Evolutionary conservation across 2,113 vertebrate species (phyloP), one percentile per base, ranked within the genome.

Genomic region (Serinus canaria): DNA sequence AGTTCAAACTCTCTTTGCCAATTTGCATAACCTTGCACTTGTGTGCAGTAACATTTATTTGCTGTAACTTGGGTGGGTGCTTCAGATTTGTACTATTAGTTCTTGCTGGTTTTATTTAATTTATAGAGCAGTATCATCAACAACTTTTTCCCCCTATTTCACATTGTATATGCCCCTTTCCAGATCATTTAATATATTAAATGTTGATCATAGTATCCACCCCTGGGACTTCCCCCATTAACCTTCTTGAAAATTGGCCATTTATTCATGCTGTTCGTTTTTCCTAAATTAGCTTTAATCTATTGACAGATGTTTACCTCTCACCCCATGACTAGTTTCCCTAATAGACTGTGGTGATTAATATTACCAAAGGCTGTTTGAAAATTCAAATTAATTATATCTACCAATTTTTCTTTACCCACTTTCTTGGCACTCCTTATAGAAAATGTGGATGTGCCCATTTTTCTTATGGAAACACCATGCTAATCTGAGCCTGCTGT

Each of bases 301-400:
- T 95, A 87, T 95, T 96, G 96, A 96, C 93, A 95, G 95, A 96
- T 96, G 96, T 96, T 96, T 97, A 96, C 96, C 90, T 92, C 94
- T 97, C 92, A 93, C 90, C 96, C 88, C 92, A 87, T 92, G 95
- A 93, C 92, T 94, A 81, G 83, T 92, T 97, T 89, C 86, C 86
- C 66, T 97, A 96, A 96, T 96, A 97, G 90, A 75, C 90, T 92
- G 83, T 5, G 2, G 88, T 93, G 90, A 96, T 96, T 92, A 96
- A 95, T 96, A 96, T 93, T 95, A 96, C 88, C 88, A 78, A 96
- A 87, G 83, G 44, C 83, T 89, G 70, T 66, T 87, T 90, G 93
- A 94, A 94, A 93, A 96, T 94, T 95, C 86, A 94, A 66, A 97
- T 96, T 93, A 93, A 95, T 96, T 93, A 15, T 43, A 82, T 75